These are phyloP conservation scores for Aleiodes sp. DNA, from an alignment of 1,140 invertebrate genomes.

Conservation along the genomic window DNA sequence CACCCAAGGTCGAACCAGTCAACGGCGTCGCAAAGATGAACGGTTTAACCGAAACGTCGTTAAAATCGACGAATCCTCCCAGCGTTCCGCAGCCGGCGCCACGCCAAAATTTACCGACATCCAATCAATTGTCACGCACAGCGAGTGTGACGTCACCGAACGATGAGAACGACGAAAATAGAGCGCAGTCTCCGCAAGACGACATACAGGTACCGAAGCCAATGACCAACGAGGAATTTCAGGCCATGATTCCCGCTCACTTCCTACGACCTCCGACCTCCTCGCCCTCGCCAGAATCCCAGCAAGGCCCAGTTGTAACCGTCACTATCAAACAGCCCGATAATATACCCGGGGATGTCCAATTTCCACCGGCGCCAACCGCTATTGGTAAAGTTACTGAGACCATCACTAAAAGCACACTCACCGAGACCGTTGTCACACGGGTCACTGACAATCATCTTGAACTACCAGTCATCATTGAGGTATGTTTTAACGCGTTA, in stretches of 20 bases:
- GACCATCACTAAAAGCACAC: constrained; percentile 92
- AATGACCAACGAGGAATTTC: constrained; percentile 91
- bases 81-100: constrained; percentile 63
- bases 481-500: constrained; percentile 72
- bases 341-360: constrained; percentile 67
- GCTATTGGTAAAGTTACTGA: constrained; percentile 87
- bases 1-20: constrained; percentile 47
- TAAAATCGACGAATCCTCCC: constrained; percentile 38
- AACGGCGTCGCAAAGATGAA: constrained; percentile 61
- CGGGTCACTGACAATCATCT: constrained; percentile 90
- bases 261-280: constrained; percentile 76
- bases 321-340: constrained; percentile 79
- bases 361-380: constrained; percentile 84
- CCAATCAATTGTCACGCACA: constrained; percentile 47
- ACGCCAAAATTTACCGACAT: constrained; percentile 49
- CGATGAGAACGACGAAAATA: constrained; percentile 31
- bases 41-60: constrained; percentile 51
- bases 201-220: constrained; percentile 77
- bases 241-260: constrained; percentile 91
- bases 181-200: constrained; percentile 54
- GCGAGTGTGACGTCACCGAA: constrained; percentile 30
- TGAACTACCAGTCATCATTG: constrained; percentile 82
- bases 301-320: constrained; percentile 70
- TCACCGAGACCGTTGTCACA: constrained; percentile 93
- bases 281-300: constrained; percentile 64